phyloP scores from a whole-genome alignment of 2,797 vertebrate species.

The Anabacerthia variegaticeps region DNA sequence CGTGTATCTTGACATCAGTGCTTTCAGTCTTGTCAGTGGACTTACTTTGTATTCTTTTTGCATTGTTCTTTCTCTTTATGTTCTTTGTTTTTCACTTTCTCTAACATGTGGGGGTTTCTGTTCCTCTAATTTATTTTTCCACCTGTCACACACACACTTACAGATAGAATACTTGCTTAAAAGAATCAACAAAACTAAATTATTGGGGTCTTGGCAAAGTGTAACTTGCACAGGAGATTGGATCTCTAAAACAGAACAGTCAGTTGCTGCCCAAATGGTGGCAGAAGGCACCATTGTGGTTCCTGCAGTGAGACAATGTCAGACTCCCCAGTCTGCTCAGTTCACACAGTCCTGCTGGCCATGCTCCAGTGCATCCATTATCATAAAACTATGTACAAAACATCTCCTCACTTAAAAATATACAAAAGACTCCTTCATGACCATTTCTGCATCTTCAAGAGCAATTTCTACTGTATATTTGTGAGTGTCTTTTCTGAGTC shows the following conservation, averaged over 20 bases:
- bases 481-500: background rate
- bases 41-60: background rate
- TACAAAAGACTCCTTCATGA: background rate
- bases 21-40: background rate
- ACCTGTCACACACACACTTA: background rate
- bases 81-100: background rate
- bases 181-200: background rate
- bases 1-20: background rate
- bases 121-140: background rate
- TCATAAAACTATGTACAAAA: background rate
- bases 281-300: background rate
- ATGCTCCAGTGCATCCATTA: background rate
- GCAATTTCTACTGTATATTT: background rate
- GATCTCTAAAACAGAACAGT: background rate
- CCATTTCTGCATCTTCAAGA: background rate
- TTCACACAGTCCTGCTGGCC: background rate
- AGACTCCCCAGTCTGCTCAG: background rate
- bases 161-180: background rate
- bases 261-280: background rate
- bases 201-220: background rate
- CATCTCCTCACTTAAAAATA: background rate
- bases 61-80: background rate
- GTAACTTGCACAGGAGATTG: background rate
- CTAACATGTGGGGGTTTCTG: rapidly evolving
- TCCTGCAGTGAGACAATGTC: background rate